Percentiles rank a stretch among this genome's conserved stretches.
Evolutionary conservation across 2,888 invertebrate species (phyloP).

Genomic region (Scaptomyza tumidula): DNA sequence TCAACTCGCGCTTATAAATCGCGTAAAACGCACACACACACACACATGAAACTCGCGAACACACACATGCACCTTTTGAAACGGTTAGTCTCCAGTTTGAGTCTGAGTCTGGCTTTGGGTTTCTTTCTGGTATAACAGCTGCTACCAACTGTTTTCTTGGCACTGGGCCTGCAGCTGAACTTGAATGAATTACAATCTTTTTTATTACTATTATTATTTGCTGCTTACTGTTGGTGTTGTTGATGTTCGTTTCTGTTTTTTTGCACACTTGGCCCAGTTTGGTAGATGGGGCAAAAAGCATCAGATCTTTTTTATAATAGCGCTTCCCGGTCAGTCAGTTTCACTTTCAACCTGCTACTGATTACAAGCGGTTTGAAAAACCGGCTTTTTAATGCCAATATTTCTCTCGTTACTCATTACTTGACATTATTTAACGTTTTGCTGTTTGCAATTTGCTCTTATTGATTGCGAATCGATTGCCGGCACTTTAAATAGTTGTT

Average conservation of each 20-base stretch:
- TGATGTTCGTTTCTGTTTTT: not conserved
- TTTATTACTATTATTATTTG: slow-evolving; percentile 8
- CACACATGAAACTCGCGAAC: slow-evolving; percentile 2
- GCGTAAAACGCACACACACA: slow-evolving; percentile 25
- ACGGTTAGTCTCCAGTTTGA: slow-evolving; percentile 22
- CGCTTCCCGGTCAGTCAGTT: slow-evolving; percentile 66
- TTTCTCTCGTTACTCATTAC: slow-evolving; percentile 26
- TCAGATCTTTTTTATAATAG: slow-evolving; percentile 51
- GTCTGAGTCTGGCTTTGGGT: slow-evolving; percentile 6
- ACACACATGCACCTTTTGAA: slow-evolving; percentile 32
- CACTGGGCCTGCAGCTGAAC: slow-evolving; percentile 47
- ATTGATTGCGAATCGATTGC: slow-evolving; percentile 29
- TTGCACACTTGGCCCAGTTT: slow-evolving; percentile 69
- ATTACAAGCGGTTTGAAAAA: slow-evolving; percentile 49
- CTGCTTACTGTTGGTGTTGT: not conserved
- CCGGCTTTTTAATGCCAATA: slow-evolving; percentile 61
- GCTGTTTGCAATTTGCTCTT: slow-evolving; percentile 8
- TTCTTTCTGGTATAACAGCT: slow-evolving; percentile 37
- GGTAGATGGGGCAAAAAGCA: slow-evolving; percentile 16
- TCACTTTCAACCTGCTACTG: slow-evolving; percentile 62
- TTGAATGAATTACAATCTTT: slow-evolving; percentile 48
- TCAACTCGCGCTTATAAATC: slow-evolving; percentile 75
- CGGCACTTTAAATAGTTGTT: slow-evolving; percentile 11
- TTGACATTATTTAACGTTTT: slow-evolving; percentile 39
- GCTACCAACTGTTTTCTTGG: slow-evolving; percentile 52